These are phyloP conservation scores for Thymelicus acteon DNA, from an alignment of 2,888 invertebrate genomes.

Conservation along the genomic window DNA sequence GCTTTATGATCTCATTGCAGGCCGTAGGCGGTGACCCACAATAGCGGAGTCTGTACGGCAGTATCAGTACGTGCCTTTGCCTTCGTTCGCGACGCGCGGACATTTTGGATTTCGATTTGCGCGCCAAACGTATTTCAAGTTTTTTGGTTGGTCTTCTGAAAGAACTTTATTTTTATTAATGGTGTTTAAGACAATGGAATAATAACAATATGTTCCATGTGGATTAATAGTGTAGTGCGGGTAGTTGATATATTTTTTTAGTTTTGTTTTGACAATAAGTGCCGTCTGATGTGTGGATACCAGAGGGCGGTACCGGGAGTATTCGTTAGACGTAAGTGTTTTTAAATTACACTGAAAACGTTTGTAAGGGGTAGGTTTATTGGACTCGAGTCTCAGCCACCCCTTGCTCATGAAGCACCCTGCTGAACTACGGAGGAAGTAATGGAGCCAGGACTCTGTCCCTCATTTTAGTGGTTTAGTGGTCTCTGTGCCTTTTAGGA, in stretches of 20 bases:
- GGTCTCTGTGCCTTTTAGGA: too few relatives aligned
- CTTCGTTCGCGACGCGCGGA: slow-evolving; percentile 46
- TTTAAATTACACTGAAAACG: too few relatives aligned
- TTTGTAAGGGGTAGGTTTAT: too few relatives aligned
- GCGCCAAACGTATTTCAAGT: slow-evolving; percentile 45
- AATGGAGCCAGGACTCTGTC: too few relatives aligned
- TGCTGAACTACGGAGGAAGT: too few relatives aligned
- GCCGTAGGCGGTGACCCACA: slow-evolving; percentile 76
- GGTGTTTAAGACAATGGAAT: too few relatives aligned
- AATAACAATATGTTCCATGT: slow-evolving; percentile 1
- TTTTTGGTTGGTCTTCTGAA: slow-evolving; percentile 4
- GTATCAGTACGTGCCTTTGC: slow-evolving; percentile 62
- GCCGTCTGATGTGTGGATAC: slow-evolving; percentile 59
- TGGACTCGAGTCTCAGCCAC: too few relatives aligned
- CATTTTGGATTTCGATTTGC: slow-evolving; percentile 47
- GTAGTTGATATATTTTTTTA: slow-evolving; percentile 14
- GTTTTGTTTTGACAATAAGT: slow-evolving; percentile 16
- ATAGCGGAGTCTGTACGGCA: slow-evolving; percentile 52
- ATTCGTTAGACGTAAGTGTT: slow-evolving; percentile 57
- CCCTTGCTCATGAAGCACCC: too few relatives aligned
- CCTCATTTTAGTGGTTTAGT: too few relatives aligned
- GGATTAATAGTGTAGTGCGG: slow-evolving; percentile 8
- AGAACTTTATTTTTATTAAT: background rate
- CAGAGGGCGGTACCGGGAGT: slow-evolving; percentile 46
- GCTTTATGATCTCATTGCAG: slow-evolving; percentile 78